Evolutionary conservation across 2,888 invertebrate species (phyloP), one percentile per base, ranked within the genome.

Genomic region (Minunthozetes semirufus): DNA sequence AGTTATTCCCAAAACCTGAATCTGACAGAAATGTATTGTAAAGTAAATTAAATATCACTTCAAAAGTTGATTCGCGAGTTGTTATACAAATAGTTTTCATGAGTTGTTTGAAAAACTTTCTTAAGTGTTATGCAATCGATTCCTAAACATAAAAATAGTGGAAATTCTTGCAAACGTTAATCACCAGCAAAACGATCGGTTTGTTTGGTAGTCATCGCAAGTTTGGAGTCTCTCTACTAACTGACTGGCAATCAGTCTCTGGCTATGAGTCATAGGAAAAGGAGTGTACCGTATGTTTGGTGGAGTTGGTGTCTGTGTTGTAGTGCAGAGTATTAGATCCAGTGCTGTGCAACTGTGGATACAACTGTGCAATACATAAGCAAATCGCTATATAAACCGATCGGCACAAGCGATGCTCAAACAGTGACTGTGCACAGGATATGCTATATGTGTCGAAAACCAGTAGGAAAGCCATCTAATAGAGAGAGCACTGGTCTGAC

Each of bases 231-330:
- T 15, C 13, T 27, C 15, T n/a, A n/a, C n/a, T n/a, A n/a, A n/a
- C n/a, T n/a, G n/a, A n/a, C n/a, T n/a, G n/a, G n/a, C n/a, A n/a
- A n/a, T n/a, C n/a, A n/a, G n/a, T 27, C 59, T 5, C 9, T 59
- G 27, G 29, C 8, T 9, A 22, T 66, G 66, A 66, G 66, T 66
- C 66, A 66, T 66, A 38, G 66, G 66, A 66, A 66, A 66, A 66
- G 66, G 66, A 66, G 66, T 66, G 66, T 59, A 59, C 59, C 59
- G 13, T 59, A 29, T 59, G 59, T 59, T 59, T 59, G 59, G 27
- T 17, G 63, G 38, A 63, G 63, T 33, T 63, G n/a, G 15, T 59
- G 59, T 25, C 19, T 19, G 59, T 27, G 59, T 59, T 5, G 2
- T 50, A 42, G 42, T 42, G 42, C 11, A 6, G 4, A 19, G n/a